Base-by-base conservation (phyloP, 2,888 invertebrate species). In the Calameuta idolon region DNA sequence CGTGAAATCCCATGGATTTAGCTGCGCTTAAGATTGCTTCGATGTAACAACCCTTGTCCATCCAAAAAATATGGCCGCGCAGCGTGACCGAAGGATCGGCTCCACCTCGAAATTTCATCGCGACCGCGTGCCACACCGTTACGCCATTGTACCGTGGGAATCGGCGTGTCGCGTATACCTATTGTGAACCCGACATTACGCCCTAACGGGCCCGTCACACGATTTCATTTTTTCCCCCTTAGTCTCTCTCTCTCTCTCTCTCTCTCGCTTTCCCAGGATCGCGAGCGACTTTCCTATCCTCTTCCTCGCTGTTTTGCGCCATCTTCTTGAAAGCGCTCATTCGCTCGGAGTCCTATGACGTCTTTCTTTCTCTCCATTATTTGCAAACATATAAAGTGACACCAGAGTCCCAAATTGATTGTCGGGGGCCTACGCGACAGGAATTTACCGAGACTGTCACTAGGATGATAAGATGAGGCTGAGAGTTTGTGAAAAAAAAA, bases 151-250 rank as follows among this genome's bases (percentile, higher is more conserved):
- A 23, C 55, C 55, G 55, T 55, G 55, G 55, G 55, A 55, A 55
- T 55, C 55, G 55, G 55, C 55, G 55, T 55, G 55, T 55, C 55
- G 55, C 55, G 23, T 23, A 23, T 23, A 23, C 1, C 55, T 9
- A 55, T 23, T 55, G 55, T 55, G 55, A 55, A 55, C 55, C 55
- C 55, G 55, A 55, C 23, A 55, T 55, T 55, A 55, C 55, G 55
- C 55, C 55, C 23, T 55, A 71, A 71, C 71, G 71, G 71, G 71
- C 31, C 71, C 71, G 71, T 71, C 71, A 34, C 71, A 71, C 71
- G 55, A 55, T 55, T 55, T 55, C 55, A 55, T 55, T 55, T 23
- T 40, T 40, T 55, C 9, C 1, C 55, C 55, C 23, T 9, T 55
- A 12, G 1, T 23, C 40, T 55, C 40, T 55, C 23, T 40, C 4